These are phyloP conservation scores for Cataglyphis cursor DNA, from an alignment of 2,888 invertebrate species.

Conservation along the genomic window DNA sequence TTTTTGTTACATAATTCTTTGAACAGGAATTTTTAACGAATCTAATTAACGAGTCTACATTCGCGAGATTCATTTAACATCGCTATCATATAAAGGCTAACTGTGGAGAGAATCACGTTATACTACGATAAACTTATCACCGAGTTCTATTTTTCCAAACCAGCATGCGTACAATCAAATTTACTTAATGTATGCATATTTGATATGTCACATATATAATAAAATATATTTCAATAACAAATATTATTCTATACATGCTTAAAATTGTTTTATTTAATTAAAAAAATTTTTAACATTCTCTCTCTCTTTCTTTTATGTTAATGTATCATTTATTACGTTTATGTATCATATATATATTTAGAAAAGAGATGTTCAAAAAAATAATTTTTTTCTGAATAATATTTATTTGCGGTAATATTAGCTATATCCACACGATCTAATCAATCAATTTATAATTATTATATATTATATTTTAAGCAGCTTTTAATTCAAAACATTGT, in stretches of 20 bases:
- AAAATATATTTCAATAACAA: background rate
- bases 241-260: background rate
- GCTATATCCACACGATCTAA: background rate
- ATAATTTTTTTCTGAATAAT: constrained; percentile 1
- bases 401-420: background rate
- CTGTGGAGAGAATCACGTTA: background rate
- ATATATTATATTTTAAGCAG: background rate
- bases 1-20: background rate
- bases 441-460: background rate
- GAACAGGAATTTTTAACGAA: background rate
- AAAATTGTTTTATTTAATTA: background rate
- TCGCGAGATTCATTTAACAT: constrained; percentile 1
- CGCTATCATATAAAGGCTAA: background rate
- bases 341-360: background rate
- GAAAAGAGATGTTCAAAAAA: background rate
- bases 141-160: constrained; percentile 4
- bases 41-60: background rate
- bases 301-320: background rate
- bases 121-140: constrained; percentile 27
- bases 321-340: no score
- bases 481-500: constrained; percentile 8
- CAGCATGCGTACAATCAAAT: background rate
- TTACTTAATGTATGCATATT: background rate
- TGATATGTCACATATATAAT: background rate
- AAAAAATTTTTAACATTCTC: background rate